phyloP scores from a whole-genome alignment of 2,888 invertebrate species.

The Mythimna vitellina region DNA sequence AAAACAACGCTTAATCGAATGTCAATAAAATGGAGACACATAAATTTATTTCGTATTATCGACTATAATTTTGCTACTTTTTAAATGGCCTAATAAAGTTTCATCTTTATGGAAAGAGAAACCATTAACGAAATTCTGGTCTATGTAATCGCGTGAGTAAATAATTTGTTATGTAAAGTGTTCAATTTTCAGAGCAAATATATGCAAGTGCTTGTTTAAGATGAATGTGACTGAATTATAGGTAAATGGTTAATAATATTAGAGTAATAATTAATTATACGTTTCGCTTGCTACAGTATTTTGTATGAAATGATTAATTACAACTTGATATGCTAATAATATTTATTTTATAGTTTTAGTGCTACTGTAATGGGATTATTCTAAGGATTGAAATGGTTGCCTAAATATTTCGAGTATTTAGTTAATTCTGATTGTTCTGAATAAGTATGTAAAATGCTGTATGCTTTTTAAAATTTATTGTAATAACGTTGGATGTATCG shows the following conservation, averaged over 20 bases:
- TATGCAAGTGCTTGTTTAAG: conserved; percentile 83
- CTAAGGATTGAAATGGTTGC: conserved; percentile 48
- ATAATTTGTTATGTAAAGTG: conserved; percentile 73
- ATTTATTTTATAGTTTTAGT: conserved; percentile 54
- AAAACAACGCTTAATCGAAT: conserved; percentile 26
- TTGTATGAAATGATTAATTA: conserved; percentile 56
- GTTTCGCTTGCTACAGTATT: conserved; percentile 65
- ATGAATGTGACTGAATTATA: conserved; percentile 89
- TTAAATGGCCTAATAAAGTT: conserved; percentile 52
- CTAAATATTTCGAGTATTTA: conserved; percentile 46
- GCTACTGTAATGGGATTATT: conserved; percentile 36
- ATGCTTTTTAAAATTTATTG: conserved; percentile 36
- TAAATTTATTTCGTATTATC: conserved; percentile 22
- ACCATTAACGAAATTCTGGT: conserved; percentile 33
- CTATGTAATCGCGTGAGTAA: conserved; percentile 62
- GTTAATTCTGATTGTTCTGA: conserved; percentile 50
- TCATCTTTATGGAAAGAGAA: conserved; percentile 32
- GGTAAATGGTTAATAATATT: conserved; percentile 71
- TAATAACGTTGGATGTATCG: conserved; percentile 43
- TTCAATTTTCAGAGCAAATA: conserved; percentile 80
- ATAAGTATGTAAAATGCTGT: conserved; percentile 40
- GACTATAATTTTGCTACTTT: conserved; percentile 26
- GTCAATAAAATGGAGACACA: conserved; percentile 21
- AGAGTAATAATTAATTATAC: conserved; percentile 66
- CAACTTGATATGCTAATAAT: conserved; percentile 50